Evolutionary conservation across 2,113 vertebrate species (phyloP), one percentile per base, ranked within the genome.

Genomic region (Echinops telfairi): DNA sequence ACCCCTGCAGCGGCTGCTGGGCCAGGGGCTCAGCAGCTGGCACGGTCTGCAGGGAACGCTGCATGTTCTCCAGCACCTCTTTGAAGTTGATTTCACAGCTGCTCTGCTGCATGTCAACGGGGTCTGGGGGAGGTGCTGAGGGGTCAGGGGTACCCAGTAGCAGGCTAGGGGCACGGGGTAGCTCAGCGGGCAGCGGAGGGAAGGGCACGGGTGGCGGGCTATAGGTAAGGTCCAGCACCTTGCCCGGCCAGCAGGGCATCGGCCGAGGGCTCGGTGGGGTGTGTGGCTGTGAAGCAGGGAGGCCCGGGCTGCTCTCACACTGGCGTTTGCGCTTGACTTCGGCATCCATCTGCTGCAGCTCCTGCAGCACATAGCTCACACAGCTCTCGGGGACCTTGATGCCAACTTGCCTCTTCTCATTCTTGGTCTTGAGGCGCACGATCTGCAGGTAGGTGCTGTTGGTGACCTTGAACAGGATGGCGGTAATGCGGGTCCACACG

Each of bases 371-470:
- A 0, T 98, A 98, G 1, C 88, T 95, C 87, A 99, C 98, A 0
- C 99, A 99, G 97, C 95, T 98, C 97, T 99, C 99, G 0, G 99
- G 99, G 94, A 99, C 99, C 98, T 99, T 99, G 96, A 99, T 99
- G 81, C 99, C 99, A 0, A 99, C 99, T 99, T 99, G 99, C 95
- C 99, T 99, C 97, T 98, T 99, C 96, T 98, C 98, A 96, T 99
- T 98, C 97, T 99, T 99, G 91, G 99, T 99, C 97, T 99, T 99
- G 84, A 99, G 99, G 25, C 99, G 99, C 64, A 99, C 99, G 0
- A 99, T 99, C 98, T 99, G 99, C 97, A 99, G 98, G 97, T 99
- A 98, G 98, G 98, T 99, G 97, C 98, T 98, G 98, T 83, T 99
- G 96, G 99, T 99, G 97, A 99, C 96, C 73, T 99, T 99, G 0